Evolutionary conservation across 2,797 vertebrate genomes (phyloP), one percentile per base, ranked within the genome.

Genomic region (Acipenser oxyrinchus): DNA sequence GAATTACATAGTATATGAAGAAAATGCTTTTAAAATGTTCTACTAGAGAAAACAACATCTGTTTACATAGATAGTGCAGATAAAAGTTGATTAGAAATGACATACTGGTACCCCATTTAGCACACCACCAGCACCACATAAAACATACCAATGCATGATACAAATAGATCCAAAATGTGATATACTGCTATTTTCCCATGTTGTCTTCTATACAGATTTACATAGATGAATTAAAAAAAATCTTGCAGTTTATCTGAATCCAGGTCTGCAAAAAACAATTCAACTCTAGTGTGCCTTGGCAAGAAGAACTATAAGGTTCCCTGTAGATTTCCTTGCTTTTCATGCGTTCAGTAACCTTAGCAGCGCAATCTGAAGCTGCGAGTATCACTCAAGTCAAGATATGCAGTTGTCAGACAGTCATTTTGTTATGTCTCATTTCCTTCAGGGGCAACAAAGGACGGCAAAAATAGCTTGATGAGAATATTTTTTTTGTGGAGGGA

Each of bases 331-430:
- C 23, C 9, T n/a, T 37, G 6, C 18, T 62, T 62, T 62, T 18
- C 70, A 53, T 51, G 37, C 58, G 23, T 53, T 48, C 65, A 62
- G 60, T 63, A 65, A 13, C 72, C 63, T 66, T 72, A 77, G 73
- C 75, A 74, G 48, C 67, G 66, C 74, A 69, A 77, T 75, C 74
- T 79, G 73, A 77, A 73, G 70, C 71, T 63, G 57, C 67, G 69
- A 72, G 52, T 77, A 75, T 78, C 72, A 64, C 65, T 72, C 60
- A 51, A 68, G 66, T 77, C 65, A 64, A 79, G 73, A 78, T 49
- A 64, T 49, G 66, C 68, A 72, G 75, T 70, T 69, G 71, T 75
- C 70, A 68, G 12, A 69, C 73, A 67, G 76, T 64, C 62, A 49
- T 73, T 66, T 73, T 67, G 64, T 67, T 23, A 74, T 74, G 59